Evolutionary conservation across 2,113 vertebrate species (phyloP).

Genomic region (Tichodroma muraria): DNA sequence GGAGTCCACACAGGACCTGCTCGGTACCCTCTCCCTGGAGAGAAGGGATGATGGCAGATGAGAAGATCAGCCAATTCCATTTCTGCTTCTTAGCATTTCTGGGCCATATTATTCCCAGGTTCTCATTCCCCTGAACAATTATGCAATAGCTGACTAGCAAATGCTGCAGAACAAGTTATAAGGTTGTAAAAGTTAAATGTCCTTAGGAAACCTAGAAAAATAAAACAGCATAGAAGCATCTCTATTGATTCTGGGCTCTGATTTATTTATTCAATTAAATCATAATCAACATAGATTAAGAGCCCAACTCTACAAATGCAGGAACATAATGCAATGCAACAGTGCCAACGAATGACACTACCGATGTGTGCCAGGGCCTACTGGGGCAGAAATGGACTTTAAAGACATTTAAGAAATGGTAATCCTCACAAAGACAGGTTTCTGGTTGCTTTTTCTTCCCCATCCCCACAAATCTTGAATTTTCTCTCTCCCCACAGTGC

Average conservation of each 20-base stretch:
- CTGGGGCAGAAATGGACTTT: background rate
- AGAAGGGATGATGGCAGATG: background rate
- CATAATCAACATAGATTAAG: conserved; percentile 37
- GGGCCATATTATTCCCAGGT: conserved; percentile 47
- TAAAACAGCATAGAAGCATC: conserved; percentile 15
- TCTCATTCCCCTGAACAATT: conserved; percentile 43
- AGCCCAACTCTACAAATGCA: background rate
- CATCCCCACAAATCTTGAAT: background rate
- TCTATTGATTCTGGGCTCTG: conserved; percentile 21
- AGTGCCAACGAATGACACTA: background rate
- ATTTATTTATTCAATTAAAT: conserved; percentile 54
- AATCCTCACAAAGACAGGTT: background rate
- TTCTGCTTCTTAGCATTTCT: conserved; percentile 55
- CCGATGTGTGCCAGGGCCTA: background rate
- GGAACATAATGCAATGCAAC: background rate
- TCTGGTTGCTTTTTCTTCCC: background rate
- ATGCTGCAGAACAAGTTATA: conserved; percentile 25
- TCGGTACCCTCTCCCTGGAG: background rate
- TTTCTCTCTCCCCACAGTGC: background rate
- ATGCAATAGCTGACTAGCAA: conserved; percentile 30
- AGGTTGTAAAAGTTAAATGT: conserved; percentile 55
- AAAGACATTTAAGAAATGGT: background rate
- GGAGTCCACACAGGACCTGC: background rate
- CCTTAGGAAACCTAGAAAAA: conserved; percentile 50
- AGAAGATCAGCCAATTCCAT: background rate